phyloP scores from a whole-genome alignment of 2,888 invertebrate species.

The Aradus depressus region DNA sequence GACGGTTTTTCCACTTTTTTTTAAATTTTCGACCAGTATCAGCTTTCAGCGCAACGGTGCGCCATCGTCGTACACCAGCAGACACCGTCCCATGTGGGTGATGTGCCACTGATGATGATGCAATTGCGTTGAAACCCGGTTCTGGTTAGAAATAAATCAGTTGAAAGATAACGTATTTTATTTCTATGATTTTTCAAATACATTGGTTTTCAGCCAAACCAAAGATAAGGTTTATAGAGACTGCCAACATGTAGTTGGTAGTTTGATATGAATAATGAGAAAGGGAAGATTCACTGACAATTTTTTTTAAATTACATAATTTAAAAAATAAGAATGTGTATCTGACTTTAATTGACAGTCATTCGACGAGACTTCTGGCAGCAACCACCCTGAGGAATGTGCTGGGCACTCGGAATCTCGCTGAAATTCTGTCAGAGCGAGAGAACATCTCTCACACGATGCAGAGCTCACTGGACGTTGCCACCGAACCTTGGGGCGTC shows the following conservation, averaged over 20 bases:
- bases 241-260: no score
- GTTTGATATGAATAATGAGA: no score
- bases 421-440: conserved; percentile 83
- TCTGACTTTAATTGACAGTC: conserved; percentile 41
- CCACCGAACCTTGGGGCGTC: conserved; percentile 86
- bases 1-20: no score
- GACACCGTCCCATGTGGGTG: no score
- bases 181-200: neutral
- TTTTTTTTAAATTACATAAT: neutral
- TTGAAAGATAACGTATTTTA: neutral
- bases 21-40: no score
- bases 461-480: conserved; percentile 74
- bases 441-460: conserved; percentile 85
- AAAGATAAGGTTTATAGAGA: no score
- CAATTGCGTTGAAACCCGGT: no score
- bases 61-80: no score
- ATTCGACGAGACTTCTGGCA: conserved; percentile 68
- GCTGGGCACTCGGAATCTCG: conserved; percentile 79
- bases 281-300: neutral
- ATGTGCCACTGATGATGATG: no score
- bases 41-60: no score
- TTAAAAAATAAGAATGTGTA: neutral
- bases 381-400: conserved; percentile 82
- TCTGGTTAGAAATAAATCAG: no score
- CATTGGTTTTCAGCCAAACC: no score